phyloP scores from a whole-genome alignment of 2,888 invertebrate species.

The Andrena minutula region DNA sequence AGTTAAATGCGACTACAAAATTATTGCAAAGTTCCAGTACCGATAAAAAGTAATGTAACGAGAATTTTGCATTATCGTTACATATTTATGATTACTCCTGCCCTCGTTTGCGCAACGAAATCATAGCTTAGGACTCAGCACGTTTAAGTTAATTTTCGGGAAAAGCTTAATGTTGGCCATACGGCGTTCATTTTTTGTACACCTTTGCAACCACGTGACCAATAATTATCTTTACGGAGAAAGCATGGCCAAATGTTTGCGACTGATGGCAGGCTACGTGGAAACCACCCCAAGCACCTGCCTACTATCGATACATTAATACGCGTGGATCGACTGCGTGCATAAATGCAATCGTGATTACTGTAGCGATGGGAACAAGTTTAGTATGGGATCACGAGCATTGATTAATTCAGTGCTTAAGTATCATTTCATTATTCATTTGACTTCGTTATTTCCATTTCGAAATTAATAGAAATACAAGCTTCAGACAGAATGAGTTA shows the following conservation, averaged over 20 bases:
- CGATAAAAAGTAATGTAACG: conserved; percentile 3
- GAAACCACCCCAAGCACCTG: conserved; percentile 49
- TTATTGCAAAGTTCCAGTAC: neutral
- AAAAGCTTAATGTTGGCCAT: conserved; percentile 1
- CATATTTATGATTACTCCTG: neutral
- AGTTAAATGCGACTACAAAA: neutral
- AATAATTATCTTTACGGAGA: conserved; percentile 7
- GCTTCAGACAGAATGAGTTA: no score
- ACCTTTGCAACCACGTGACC: neutral
- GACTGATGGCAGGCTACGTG: conserved; percentile 23
- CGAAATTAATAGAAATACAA: no score
- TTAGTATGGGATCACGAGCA: neutral
- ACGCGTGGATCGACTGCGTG: conserved; percentile 35
- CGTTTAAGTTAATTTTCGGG: conserved; percentile 7
- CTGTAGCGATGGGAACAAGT: conserved; percentile 10
- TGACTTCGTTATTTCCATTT: no score
- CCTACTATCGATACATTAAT: conserved; percentile 19
- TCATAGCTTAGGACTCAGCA: neutral
- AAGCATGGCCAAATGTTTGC: conserved; percentile 16
- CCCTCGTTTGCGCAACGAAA: conserved; percentile 2
- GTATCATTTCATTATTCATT: no score
- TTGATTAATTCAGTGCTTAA: no score
- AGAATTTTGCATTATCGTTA: neutral
- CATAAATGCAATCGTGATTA: conserved; percentile 58
- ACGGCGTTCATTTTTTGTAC: neutral